Evolutionary conservation across 2,113 vertebrate genomes (phyloP).

Genomic region (Amphilophus citrinellus): DNA sequence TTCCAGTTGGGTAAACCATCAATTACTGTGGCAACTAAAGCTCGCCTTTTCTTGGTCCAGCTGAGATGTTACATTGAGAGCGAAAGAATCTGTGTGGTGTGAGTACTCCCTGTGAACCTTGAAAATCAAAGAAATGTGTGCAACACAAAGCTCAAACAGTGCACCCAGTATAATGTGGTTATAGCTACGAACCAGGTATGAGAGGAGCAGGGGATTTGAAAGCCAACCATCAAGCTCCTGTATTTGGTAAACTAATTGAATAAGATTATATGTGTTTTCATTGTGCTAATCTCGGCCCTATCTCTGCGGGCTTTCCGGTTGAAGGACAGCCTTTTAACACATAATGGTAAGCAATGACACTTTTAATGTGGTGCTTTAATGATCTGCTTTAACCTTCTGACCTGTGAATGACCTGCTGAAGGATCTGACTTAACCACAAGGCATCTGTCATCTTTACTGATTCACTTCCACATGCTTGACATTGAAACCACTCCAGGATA

Average conservation of each 20-base stretch:
- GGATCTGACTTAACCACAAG: conserved; percentile 29
- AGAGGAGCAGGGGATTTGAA: background rate
- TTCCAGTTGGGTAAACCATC: background rate
- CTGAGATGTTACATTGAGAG: background rate
- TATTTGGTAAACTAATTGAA: background rate
- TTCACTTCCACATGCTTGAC: conserved; percentile 39
- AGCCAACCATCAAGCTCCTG: background rate
- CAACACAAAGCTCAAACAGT: background rate
- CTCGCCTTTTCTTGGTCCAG: background rate
- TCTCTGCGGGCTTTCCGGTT: background rate
- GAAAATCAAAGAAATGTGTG: background rate
- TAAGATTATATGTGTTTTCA: background rate
- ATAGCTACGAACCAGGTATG: background rate
- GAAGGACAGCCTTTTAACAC: conserved; percentile 24
- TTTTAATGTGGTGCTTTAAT: conserved; percentile 10
- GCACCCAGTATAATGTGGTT: background rate
- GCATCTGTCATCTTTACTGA: conserved; percentile 22
- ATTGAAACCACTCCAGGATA: background rate
- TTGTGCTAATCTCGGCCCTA: background rate
- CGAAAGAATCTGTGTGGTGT: background rate
- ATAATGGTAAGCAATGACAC: conserved; percentile 36
- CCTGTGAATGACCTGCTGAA: conserved; percentile 29
- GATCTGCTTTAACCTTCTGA: conserved; percentile 34
- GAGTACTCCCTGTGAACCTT: background rate
- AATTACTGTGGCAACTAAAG: background rate